Evolutionary conservation across 2,113 vertebrate species (phyloP), one percentile per base, ranked within the genome.

Genomic region (Nanorana parkeri): DNA sequence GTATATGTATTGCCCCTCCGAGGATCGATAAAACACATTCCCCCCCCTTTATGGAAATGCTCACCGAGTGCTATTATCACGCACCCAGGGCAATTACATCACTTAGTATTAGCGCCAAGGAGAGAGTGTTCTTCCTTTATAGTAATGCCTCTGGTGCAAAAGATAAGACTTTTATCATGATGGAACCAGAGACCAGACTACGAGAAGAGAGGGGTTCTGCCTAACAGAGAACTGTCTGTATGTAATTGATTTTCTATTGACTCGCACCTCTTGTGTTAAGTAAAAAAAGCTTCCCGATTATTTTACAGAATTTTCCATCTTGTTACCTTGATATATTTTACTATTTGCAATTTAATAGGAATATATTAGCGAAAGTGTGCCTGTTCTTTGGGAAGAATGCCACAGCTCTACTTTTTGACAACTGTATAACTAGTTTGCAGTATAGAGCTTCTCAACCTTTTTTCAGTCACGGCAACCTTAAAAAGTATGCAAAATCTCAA

Each of bases 101-200:
- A 81, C 72, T 73, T 81, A 73, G 19, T 56, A 71, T 72, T 71
- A 55, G 64, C 26, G 5, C 68, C 68, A 52, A n/a, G 63, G 16
- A 29, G 23, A 65, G 23, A 20, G 4, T 28, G 19, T 66, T 7
- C 54, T 28, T 51, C 58, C 58, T 58, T 65, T 23, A 65, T 7
- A 47, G 1, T 41, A 72, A 41, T 20, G 61, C 71, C 67, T 61
- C 51, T 19, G 71, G 69, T 54, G 3, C 20, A n/a, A 3, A n/a
- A 60, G 80, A 82, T 82, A 75, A 82, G 63, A 67, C 28, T 26
- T 67, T 29, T 82, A 82, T 75, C 80, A 68, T 8, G 21, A 68
- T 58, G 71, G 26, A 26, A 66, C 52, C 47, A 64, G 64, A 82
- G 71, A 58, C 47, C 63, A 17, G 41, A 47, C 51, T 75, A 26